These are phyloP conservation scores for Cryptoprocta ferox DNA, from an alignment of 2,797 vertebrate species.

Conservation along the genomic window DNA sequence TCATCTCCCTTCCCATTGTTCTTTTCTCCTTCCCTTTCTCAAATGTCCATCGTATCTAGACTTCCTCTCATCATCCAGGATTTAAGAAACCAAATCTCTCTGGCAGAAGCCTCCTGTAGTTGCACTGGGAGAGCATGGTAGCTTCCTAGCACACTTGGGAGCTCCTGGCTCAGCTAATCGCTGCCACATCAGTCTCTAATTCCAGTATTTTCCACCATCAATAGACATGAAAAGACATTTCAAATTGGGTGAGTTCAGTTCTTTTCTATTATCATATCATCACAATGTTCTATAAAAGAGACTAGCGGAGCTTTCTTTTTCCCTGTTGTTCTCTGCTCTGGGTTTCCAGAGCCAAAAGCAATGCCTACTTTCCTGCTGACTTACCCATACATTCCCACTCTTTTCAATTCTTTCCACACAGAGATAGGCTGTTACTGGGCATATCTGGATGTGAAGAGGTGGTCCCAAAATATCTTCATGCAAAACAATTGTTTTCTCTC, in stretches of 20 bases:
- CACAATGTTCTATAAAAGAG: neutral
- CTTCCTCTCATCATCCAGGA: neutral
- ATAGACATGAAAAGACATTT: neutral
- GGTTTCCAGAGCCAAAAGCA: neutral
- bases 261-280: neutral
- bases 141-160: neutral
- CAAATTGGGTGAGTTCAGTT: neutral
- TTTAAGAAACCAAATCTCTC: neutral
- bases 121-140: neutral
- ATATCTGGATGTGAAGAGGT: neutral
- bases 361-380: neutral
- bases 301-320: neutral
- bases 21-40: neutral
- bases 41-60: neutral
- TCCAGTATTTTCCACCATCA: neutral
- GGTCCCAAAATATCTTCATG: neutral
- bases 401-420: neutral
- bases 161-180: fast-evolving
- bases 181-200: neutral
- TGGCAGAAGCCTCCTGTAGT: neutral
- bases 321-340: neutral
- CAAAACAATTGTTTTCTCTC: neutral
- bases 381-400: neutral
- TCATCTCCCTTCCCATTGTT: neutral
- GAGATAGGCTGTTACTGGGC: neutral